A percentile compares a stretch with the other conserved stretches of the same genome.
These are phyloP conservation scores for Doryteuthis pealeii DNA, from an alignment of 1,140 invertebrate genomes.

Conservation along the genomic window DNA sequence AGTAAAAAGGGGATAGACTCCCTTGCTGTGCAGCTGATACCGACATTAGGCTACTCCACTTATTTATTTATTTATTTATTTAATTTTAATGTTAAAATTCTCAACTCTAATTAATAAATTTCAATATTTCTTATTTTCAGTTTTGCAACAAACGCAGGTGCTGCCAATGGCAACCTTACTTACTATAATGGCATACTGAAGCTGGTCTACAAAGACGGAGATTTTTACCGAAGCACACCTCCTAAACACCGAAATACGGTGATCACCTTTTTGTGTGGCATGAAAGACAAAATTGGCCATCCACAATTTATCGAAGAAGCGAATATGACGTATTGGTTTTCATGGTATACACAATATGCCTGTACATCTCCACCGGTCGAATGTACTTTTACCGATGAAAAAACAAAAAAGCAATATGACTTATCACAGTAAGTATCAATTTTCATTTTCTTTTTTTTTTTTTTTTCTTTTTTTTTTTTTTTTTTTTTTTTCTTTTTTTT, in stretches of 20 bases:
- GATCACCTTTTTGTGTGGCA: constrained; percentile 58
- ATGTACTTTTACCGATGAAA: constrained; percentile 46
- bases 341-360: constrained; percentile 56
- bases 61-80: too few species aligned
- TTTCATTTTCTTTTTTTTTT: constrained; percentile 5
- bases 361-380: constrained; percentile 48
- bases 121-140: too few species aligned
- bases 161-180: constrained; percentile 30
- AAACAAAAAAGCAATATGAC: constrained; percentile 49
- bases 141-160: constrained; percentile 37
- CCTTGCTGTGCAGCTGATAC: too few species aligned
- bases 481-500: constrained; percentile 15
- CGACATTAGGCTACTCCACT: too few species aligned
- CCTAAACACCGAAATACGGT: constrained; percentile 43
- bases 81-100: too few species aligned
- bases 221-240: constrained; percentile 41
- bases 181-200: constrained; percentile 58
- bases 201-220: constrained; percentile 51
- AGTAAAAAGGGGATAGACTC: too few species aligned
- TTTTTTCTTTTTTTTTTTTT: constrained; percentile 13
- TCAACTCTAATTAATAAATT: too few species aligned
- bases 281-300: constrained; percentile 40
- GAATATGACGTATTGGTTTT: constrained; percentile 49
- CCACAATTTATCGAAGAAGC: constrained; percentile 50
- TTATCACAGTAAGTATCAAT: constrained; percentile 42